These are phyloP conservation scores for Platygyra sinensis DNA, from an alignment of 64 coral and sea anemone species.

Conservation along the genomic window DNA sequence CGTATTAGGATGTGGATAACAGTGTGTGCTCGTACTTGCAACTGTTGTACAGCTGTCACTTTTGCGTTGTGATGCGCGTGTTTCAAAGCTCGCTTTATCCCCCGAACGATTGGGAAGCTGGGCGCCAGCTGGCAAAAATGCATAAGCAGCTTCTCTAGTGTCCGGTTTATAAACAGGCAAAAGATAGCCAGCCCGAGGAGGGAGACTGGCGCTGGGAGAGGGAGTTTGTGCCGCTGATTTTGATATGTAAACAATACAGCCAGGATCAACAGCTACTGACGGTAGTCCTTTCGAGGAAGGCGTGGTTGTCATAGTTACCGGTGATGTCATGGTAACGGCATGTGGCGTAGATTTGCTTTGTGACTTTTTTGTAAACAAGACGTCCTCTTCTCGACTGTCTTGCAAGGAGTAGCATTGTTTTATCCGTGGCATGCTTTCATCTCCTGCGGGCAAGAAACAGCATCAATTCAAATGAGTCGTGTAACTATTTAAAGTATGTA, in stretches of 20 bases:
- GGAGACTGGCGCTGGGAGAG: neutral
- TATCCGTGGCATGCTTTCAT: slow-evolving; percentile 62
- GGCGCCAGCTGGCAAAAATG: slow-evolving; percentile 41
- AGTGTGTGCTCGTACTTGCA: neutral
- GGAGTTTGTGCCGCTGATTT: neutral
- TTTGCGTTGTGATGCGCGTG: neutral
- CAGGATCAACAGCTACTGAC: neutral
- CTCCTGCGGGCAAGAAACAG: slow-evolving; percentile 3
- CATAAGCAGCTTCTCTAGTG: slow-evolving; percentile 44
- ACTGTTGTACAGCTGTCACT: neutral
- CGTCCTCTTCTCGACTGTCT: slow-evolving; percentile 14
- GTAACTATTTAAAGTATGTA: no score
- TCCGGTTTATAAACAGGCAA: slow-evolving; percentile 54
- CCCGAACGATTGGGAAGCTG: neutral
- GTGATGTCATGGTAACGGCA: slow-evolving; percentile 11
- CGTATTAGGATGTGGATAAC: neutral
- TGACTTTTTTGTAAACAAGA: slow-evolving; percentile 1
- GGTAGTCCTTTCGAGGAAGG: neutral
- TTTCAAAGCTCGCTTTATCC: neutral
- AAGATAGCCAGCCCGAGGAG: slow-evolving; percentile 43
- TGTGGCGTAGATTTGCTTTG: neutral
- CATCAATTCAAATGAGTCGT: neutral
- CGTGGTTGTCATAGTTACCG: slow-evolving; percentile 6
- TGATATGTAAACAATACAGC: slow-evolving; percentile 31
- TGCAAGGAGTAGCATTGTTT: slow-evolving; percentile 71